Evolutionary conservation across 2,113 vertebrate species (phyloP).

Genomic region (Bombycilla garrulus): DNA sequence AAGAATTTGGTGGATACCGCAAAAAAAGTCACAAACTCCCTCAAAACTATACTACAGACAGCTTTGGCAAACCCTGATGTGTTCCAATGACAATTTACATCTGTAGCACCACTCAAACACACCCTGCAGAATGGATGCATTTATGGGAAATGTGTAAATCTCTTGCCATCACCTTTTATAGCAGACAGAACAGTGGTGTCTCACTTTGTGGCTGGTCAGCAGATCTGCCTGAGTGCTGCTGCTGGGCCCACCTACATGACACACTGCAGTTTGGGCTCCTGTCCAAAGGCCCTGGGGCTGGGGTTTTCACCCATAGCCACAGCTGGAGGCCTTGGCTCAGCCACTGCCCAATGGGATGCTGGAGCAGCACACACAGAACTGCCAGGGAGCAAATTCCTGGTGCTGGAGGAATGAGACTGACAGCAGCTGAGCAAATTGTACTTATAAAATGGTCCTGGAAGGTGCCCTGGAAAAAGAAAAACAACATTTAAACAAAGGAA

Average conservation of each 20-base stretch:
- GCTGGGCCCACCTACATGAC: not conserved
- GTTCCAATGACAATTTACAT: not conserved
- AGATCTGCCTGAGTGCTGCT: not conserved
- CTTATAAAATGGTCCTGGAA: not conserved
- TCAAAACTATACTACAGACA: not conserved
- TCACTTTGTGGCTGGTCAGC: not conserved
- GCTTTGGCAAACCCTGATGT: not conserved
- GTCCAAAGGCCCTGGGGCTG: accelerated
- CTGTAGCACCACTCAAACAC: not conserved
- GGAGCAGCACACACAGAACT: not conserved
- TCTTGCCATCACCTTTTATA: not conserved
- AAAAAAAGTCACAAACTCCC: not conserved
- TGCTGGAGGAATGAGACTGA: not conserved
- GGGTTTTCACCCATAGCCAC: not conserved
- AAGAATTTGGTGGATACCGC: not conserved
- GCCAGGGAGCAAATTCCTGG: not conserved
- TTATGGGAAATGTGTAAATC: not conserved
- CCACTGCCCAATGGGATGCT: not conserved
- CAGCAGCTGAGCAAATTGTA: accelerated
- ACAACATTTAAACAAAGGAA: not conserved
- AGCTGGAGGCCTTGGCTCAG: not conserved
- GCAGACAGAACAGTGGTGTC: not conserved
- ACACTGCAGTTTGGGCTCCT: not conserved
- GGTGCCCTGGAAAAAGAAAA: not conserved
- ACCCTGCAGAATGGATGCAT: accelerated